A percentile compares a stretch with the other conserved stretches of the same genome.
These are phyloP conservation scores for Merops nubicus DNA, from an alignment of 2,113 vertebrate species.

Conservation along the genomic window DNA sequence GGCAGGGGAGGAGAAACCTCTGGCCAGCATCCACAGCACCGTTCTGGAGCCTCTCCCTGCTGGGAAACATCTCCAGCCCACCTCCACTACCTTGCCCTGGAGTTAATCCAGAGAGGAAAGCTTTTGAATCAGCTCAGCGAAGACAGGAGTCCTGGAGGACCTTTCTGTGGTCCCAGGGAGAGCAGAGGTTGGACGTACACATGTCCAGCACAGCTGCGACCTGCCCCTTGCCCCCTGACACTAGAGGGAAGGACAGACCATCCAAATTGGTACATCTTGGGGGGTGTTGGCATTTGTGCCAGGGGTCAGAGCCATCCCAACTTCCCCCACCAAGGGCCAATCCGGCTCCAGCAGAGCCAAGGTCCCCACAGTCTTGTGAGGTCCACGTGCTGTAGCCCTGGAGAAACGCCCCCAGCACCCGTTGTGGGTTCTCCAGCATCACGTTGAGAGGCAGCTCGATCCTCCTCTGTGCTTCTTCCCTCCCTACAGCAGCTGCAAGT, in stretches of 20 bases:
- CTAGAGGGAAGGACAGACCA: background rate
- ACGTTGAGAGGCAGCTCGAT: background rate
- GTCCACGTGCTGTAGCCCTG: background rate
- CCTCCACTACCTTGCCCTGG: background rate
- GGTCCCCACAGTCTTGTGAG: background rate
- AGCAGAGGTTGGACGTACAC: background rate
- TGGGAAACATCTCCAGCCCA: background rate
- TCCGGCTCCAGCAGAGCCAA: background rate
- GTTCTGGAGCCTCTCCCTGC: background rate
- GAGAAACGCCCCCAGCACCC: background rate
- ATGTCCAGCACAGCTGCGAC: background rate
- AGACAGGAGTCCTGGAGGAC: background rate
- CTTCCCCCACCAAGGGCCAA: background rate
- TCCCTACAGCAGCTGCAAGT: background rate
- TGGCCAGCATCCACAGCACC: background rate
- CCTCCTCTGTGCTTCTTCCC: background rate
- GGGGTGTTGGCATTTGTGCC: background rate
- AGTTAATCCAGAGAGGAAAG: background rate
- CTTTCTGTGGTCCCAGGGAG: background rate
- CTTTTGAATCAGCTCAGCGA: background rate
- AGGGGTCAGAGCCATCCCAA: background rate
- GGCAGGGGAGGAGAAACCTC: background rate
- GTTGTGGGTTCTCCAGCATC: background rate
- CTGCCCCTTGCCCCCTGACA: background rate
- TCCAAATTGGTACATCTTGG: background rate